Conservation (phyloP, 2,888 invertebrate species). For the Prenolepis imparis region DNA sequence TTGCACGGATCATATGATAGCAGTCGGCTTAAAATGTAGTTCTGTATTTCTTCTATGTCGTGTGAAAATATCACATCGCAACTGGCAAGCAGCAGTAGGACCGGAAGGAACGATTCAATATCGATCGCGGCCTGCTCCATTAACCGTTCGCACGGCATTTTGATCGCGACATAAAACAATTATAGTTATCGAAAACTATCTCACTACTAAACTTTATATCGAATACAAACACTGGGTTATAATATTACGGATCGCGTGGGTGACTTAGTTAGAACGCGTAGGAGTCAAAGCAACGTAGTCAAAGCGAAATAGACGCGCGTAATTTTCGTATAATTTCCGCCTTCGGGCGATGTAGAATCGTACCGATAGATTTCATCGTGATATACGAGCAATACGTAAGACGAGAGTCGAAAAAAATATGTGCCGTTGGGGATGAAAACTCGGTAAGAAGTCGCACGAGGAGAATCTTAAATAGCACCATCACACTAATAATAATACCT, state of each 20-base stretch:
- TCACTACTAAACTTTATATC: neutral
- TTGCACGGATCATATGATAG: slow-evolving; percentile 14
- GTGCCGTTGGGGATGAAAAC: neutral
- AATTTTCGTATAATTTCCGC: neutral
- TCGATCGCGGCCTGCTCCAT: slow-evolving; percentile 26
- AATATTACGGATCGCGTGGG: neutral
- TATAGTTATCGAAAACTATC: neutral
- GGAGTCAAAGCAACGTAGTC: neutral
- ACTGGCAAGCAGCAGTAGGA: neutral
- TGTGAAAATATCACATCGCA: slow-evolving; percentile 18
- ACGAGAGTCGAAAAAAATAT: neutral
- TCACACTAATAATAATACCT: slow-evolving; percentile 27
- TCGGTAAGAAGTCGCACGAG: neutral
- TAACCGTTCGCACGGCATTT: neutral
- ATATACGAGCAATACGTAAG: slow-evolving; percentile 22
- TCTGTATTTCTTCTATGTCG: slow-evolving; percentile 19
- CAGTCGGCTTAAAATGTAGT: slow-evolving; percentile 30
- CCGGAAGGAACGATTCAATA: slow-evolving; percentile 37
- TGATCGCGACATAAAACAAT: neutral
- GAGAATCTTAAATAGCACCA: slow-evolving; percentile 8
- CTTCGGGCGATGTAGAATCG: slow-evolving; percentile 1
- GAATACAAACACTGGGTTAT: neutral
- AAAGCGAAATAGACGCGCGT: neutral
- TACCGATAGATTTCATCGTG: slow-evolving; percentile 14
- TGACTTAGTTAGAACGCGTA: too few species aligned